Conservation (phyloP, 2,113 vertebrate species). For the Eurystomus gularis region DNA sequence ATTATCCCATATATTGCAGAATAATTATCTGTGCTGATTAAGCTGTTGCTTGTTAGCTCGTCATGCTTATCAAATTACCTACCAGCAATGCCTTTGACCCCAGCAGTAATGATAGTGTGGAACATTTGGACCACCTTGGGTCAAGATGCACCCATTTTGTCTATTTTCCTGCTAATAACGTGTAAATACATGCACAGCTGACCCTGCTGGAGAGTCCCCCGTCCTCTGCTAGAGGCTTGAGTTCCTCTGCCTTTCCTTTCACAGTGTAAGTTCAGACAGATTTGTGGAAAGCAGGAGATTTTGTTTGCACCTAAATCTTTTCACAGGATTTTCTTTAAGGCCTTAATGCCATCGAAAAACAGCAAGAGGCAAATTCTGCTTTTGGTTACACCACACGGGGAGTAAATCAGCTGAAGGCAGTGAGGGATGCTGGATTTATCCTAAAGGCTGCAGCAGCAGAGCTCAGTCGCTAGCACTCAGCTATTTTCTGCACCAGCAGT, state of each 20-base stretch:
- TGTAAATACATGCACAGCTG: slow-evolving; percentile 46
- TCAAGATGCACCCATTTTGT: background rate
- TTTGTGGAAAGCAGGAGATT: slow-evolving; percentile 22
- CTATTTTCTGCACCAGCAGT: slow-evolving; percentile 75
- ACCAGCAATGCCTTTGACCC: background rate
- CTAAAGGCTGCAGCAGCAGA: background rate
- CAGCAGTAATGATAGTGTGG: background rate
- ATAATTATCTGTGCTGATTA: slow-evolving; percentile 37
- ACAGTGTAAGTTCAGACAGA: slow-evolving; percentile 10
- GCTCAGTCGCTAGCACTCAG: slow-evolving; percentile 63
- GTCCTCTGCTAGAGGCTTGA: background rate
- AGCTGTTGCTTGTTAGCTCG: slow-evolving; percentile 5
- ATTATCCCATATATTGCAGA: background rate
- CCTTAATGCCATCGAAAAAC: slow-evolving; percentile 61
- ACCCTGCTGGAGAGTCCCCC: background rate
- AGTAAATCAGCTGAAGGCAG: slow-evolving; percentile 20
- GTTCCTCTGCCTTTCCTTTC: background rate
- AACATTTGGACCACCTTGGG: background rate
- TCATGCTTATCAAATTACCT: slow-evolving; percentile 20
- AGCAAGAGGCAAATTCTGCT: slow-evolving; percentile 24
- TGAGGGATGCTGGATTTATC: slow-evolving; percentile 3
- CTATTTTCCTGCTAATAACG: background rate
- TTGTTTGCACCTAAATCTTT: slow-evolving; percentile 42
- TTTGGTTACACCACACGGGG: background rate
- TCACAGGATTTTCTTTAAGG: slow-evolving; percentile 61